Percentiles rank a stretch among this genome's conserved stretches.
Conservation (phyloP, 2,113 vertebrate species). For the Falcunculus frontatus region DNA sequence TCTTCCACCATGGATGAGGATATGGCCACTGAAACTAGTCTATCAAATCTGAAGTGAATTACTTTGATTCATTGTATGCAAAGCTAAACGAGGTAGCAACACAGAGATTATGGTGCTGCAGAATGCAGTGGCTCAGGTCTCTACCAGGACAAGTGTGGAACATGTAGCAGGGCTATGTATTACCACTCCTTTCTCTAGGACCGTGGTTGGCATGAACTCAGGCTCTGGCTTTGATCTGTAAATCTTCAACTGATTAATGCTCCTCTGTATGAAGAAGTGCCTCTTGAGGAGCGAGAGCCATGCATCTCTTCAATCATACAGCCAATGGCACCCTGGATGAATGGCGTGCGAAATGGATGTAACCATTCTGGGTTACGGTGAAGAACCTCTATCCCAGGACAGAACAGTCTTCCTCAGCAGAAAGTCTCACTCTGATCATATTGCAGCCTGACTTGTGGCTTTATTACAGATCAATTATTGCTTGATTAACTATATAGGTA, state of each 20-base stretch:
- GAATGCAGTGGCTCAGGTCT: background rate
- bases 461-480: background rate
- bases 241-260: background rate
- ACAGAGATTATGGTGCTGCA: background rate
- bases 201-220: background rate
- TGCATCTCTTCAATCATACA: background rate
- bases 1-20: background rate
- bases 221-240: background rate
- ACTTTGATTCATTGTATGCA: background rate
- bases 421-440: background rate
- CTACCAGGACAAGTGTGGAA: background rate
- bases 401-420: background rate
- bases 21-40: background rate
- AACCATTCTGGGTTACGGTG: background rate
- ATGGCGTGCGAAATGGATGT: background rate
- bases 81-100: background rate
- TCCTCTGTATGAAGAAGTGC: background rate
- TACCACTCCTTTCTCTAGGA: background rate
- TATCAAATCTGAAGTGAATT: background rate
- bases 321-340: background rate
- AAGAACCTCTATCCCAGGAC: background rate
- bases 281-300: background rate
- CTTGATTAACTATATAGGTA: background rate
- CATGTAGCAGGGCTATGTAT: background rate
- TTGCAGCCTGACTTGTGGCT: background rate